Percentiles rank a stretch among this genome's conserved stretches.
phyloP scores from a whole-genome alignment of 1,140 invertebrate species.

The Heterodera carotae region DNA sequence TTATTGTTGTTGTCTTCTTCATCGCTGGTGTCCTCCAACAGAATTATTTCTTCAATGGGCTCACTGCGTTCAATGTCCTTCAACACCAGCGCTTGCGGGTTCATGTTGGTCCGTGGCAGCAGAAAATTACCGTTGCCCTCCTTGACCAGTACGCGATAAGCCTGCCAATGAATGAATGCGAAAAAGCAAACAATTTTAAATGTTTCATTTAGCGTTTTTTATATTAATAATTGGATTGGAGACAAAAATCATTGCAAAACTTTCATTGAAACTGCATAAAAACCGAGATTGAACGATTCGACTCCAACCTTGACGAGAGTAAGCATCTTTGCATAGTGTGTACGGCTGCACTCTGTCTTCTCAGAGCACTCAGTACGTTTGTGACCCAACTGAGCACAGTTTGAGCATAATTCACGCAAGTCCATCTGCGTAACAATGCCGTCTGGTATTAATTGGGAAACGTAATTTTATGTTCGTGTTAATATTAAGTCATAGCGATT shows the following conservation, averaged over 20 bases:
- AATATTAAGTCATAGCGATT: no score
- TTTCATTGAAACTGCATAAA: no score
- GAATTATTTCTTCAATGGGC: neutral
- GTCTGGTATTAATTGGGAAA: neutral
- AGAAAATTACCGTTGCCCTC: slow-evolving; percentile 26
- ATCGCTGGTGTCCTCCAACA: neutral
- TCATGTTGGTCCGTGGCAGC: neutral
- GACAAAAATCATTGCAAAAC: no score
- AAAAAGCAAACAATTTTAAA: no score
- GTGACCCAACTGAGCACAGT: slow-evolving; percentile 21
- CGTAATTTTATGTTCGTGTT: no score
- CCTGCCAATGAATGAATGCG: no score
- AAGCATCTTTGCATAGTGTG: slow-evolving; percentile 27
- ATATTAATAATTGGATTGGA: no score
- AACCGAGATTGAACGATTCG: no score
- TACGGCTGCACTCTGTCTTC: neutral
- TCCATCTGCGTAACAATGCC: slow-evolving; percentile 25
- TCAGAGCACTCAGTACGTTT: neutral
- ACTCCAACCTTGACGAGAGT: neutral
- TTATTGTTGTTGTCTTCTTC: no score
- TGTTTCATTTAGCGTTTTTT: no score
- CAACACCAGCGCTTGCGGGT: neutral
- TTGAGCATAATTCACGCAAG: slow-evolving; percentile 17
- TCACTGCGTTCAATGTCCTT: slow-evolving; percentile 12
- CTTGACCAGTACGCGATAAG: slow-evolving; percentile 24